A percentile compares a stretch with the other conserved stretches of the same genome.
Evolutionary conservation across 2,888 invertebrate species (phyloP).

Genomic region (Criorhina ranunculi): DNA sequence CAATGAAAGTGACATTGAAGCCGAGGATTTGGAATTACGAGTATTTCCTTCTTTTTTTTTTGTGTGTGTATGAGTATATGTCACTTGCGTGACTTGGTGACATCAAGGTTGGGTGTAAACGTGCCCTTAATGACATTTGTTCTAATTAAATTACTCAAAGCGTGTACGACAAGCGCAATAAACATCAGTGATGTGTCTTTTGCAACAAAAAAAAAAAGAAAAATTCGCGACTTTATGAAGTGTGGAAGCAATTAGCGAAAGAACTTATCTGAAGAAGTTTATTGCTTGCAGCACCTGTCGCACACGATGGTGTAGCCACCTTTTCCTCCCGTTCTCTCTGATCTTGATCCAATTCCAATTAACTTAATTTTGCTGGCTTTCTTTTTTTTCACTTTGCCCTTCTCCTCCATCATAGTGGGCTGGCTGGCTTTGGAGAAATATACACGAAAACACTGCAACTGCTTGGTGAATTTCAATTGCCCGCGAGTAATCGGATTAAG

Average conservation of each 20-base stretch:
- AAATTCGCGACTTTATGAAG: slow-evolving; percentile 46
- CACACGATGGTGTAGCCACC: slow-evolving; percentile 1
- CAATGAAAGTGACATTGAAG: slow-evolving; percentile 43
- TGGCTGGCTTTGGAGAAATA: slow-evolving; percentile 3
- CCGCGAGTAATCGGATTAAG: slow-evolving; percentile 74
- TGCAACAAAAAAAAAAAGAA: slow-evolving; percentile 7
- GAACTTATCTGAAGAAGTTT: slow-evolving; percentile 44
- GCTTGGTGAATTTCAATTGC: slow-evolving; percentile 70
- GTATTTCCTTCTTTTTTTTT: slow-evolving; percentile 12
- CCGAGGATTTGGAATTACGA: slow-evolving; percentile 13
- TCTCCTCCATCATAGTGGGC: not conserved
- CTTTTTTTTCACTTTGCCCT: slow-evolving; percentile 5
- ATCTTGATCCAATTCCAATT: slow-evolving; percentile 73
- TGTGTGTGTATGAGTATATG: not conserved
- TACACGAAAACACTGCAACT: slow-evolving; percentile 11
- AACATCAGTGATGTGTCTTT: slow-evolving; percentile 27
- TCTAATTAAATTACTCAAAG: slow-evolving; percentile 64
- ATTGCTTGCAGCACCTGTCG: slow-evolving; percentile 62
- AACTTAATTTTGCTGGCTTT: slow-evolving; percentile 64
- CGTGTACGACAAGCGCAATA: slow-evolving; percentile 31
- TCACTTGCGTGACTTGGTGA: slow-evolving; percentile 52
- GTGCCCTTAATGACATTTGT: slow-evolving; percentile 56
- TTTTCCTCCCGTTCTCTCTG: slow-evolving; percentile 5
- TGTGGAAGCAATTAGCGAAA: slow-evolving; percentile 64
- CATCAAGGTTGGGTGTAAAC: slow-evolving; percentile 50